phyloP scores from a whole-genome alignment of 64 coral and sea anemone species.

The Anthopleura sola region DNA sequence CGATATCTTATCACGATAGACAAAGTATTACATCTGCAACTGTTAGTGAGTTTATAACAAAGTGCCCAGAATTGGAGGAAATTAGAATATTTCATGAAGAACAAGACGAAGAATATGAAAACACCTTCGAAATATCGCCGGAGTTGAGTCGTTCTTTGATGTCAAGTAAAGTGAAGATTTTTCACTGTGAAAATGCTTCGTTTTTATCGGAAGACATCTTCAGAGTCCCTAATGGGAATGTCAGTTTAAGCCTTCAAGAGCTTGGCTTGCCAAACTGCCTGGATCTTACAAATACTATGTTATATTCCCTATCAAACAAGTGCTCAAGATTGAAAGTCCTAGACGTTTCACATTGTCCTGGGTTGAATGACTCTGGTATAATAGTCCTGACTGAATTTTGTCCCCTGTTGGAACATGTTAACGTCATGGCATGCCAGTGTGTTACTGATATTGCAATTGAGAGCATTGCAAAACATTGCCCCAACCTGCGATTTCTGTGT shows the following conservation, averaged over 20 bases:
- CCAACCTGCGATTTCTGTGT: constrained; percentile 52
- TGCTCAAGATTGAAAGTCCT: constrained; percentile 37
- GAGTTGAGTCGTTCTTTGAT: neutral
- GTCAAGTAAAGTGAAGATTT: neutral
- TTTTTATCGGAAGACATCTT: constrained; percentile 33
- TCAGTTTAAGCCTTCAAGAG: constrained; percentile 19
- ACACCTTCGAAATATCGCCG: neutral
- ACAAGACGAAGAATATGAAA: constrained; percentile 40
- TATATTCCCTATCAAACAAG: constrained; percentile 19
- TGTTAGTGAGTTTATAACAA: constrained; percentile 34
- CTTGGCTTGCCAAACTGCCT: constrained; percentile 48
- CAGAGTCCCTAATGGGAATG: neutral
- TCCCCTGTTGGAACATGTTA: constrained; percentile 53
- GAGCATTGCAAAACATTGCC: constrained; percentile 61
- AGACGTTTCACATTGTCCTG: constrained; percentile 75
- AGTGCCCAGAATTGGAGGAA: constrained; percentile 32
- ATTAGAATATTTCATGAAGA: constrained; percentile 50
- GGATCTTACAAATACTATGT: constrained; percentile 48
- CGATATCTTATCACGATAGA: constrained; percentile 32
- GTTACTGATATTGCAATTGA: constrained; percentile 82
- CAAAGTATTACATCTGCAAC: constrained; percentile 26
- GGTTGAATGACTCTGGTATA: constrained; percentile 70
- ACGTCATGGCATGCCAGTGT: constrained; percentile 67
- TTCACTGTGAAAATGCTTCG: constrained; percentile 51
- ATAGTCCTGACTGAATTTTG: constrained; percentile 47